phyloP scores from a whole-genome alignment of 2,797 vertebrate genomes.

The Pseudocheirus occidentalis region DNA sequence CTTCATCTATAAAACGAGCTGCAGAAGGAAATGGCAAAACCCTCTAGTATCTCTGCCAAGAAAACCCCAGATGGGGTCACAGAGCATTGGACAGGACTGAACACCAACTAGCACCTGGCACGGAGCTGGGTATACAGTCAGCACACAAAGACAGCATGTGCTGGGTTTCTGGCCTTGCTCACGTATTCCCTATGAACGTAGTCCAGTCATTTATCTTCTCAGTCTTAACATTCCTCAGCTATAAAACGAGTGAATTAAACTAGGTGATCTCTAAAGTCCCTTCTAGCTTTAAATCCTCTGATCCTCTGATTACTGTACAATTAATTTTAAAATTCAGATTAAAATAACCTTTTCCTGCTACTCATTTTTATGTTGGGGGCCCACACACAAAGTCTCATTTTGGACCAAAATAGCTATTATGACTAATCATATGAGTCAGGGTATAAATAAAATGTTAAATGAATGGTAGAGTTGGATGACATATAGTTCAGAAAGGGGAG shows the following conservation, averaged over 20 bases:
- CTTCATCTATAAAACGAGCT: neutral
- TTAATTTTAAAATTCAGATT: neutral
- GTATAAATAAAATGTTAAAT: neutral
- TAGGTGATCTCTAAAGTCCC: neutral
- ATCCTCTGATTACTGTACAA: neutral
- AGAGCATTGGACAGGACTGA: neutral
- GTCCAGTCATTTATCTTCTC: neutral
- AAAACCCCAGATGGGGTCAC: neutral
- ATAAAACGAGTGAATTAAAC: neutral
- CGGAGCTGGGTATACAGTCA: neutral
- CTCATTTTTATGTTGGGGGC: neutral
- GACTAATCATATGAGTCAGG: neutral
- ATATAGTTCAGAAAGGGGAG: neutral
- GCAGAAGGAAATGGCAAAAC: neutral
- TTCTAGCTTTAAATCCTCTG: neutral
- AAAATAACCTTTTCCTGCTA: neutral
- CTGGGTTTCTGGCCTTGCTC: neutral
- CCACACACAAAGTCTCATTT: neutral
- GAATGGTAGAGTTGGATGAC: neutral
- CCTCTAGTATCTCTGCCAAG: neutral
- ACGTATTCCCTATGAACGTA: neutral
- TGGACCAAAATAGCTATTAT: neutral
- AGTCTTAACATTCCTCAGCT: neutral
- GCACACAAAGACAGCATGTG: neutral
- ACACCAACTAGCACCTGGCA: neutral